Evolutionary conservation across 2,797 vertebrate genomes (phyloP), one percentile per base, ranked within the genome.

Genomic region (Leptodactylus fallax): DNA sequence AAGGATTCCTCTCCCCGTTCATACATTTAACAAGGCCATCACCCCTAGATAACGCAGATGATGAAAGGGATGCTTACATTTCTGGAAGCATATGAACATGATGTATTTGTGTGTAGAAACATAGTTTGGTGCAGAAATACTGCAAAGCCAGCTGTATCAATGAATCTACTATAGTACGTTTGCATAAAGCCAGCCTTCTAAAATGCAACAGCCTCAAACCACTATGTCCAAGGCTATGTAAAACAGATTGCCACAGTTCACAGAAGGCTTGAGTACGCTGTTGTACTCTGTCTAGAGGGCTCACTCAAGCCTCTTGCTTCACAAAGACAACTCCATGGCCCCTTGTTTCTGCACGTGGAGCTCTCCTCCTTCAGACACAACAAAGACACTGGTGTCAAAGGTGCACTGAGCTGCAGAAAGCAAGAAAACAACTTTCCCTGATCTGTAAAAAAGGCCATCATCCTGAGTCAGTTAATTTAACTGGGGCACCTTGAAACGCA

Each of bases 381-480:
- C 69, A 53, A 90, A 90, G 83, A 12, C 90, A 91, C 83, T 10
- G 85, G 65, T 91, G 83, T 92, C 90, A 92, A 91, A 93, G 72
- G 87, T 90, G 87, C 76, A 0, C 83, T 21, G 78, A 89, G 17
- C 78, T 89, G 87, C 80, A 90, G 86, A 77, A 53, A 81, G 85
- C 71, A 91, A 91, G 87, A 74, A 87, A 67, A 88, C 23, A 69
- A 89, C 63, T 87, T 85, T 90, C 76, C 77, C 19, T 36, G 16
- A 2, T 17, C 12, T 65, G 47, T 21, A 56, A 84, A 27, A 56
- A 58, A 88, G 7, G 25, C 47, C 17, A 58, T 83, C 7, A n/a
- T 51, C 49, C 78, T 14, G 25, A 67, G 14, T n/a, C 27, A 47
- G 19, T 65, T 87, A 36, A 27, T 23, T 21, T 81, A 87, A 63